Conservation (phyloP, 2,797 vertebrate genomes). For the Tapera naevia region DNA sequence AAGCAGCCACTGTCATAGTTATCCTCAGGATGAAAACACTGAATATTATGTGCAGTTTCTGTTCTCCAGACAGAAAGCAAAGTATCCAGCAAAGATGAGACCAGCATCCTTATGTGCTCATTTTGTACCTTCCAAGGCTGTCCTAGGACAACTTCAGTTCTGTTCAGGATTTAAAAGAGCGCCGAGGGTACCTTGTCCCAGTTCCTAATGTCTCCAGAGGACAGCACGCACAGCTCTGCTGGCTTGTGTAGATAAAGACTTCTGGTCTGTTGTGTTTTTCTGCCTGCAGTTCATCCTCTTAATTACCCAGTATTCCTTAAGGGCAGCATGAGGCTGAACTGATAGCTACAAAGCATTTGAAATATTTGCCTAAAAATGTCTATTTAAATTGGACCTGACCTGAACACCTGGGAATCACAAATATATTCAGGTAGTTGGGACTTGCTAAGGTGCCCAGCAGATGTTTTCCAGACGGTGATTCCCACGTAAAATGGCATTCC, state of each 20-base stretch:
- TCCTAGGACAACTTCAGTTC: not conserved
- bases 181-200: not conserved
- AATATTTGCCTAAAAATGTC: not conserved
- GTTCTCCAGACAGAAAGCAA: not conserved
- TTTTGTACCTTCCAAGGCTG: not conserved
- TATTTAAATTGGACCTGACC: not conserved
- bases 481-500: not conserved
- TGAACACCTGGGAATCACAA: not conserved
- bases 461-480: not conserved
- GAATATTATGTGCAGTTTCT: accelerated
- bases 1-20: not conserved
- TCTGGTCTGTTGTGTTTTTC: not conserved
- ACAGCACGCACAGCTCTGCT: not conserved
- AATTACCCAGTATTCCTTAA: not conserved
- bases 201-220: not conserved
- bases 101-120: not conserved
- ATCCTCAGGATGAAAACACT: not conserved
- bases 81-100: not conserved
- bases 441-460: not conserved
- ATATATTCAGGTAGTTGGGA: not conserved
- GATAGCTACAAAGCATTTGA: not conserved
- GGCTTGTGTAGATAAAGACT: not conserved
- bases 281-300: not conserved
- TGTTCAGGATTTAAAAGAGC: not conserved
- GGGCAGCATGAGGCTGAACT: not conserved